Percentiles rank a stretch among this genome's conserved stretches.
phyloP scores from a whole-genome alignment of 2,888 invertebrate species.

The Pimpla rufipes region DNA sequence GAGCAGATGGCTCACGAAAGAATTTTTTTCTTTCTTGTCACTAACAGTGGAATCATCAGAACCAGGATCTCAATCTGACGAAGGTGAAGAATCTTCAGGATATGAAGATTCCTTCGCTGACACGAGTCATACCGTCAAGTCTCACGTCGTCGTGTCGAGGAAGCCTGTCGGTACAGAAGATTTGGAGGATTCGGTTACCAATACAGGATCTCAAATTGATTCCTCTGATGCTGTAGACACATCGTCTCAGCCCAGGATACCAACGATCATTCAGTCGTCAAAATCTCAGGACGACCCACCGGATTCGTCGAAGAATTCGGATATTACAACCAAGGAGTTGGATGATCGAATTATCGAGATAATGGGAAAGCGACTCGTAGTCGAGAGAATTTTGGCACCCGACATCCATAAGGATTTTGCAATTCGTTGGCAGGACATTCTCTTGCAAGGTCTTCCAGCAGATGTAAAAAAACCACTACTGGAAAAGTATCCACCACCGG shows the following conservation, averaged over 20 bases:
- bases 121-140: background rate
- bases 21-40: background rate
- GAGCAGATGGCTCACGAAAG: background rate
- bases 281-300: background rate
- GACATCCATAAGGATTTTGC: slow-evolving; percentile 15
- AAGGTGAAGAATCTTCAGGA: background rate
- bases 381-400: slow-evolving; percentile 4
- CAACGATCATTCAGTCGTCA: background rate
- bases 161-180: no score
- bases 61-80: background rate
- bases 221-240: background rate
- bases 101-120: no score
- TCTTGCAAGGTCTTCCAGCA: background rate
- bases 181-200: background rate
- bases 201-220: background rate
- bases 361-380: slow-evolving; percentile 8
- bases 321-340: slow-evolving; percentile 11
- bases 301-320: background rate
- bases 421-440: slow-evolving; percentile 24
- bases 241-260: background rate
- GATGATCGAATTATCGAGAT: slow-evolving; percentile 11
- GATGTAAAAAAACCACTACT: slow-evolving; percentile 1
- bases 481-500: no score
- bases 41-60: background rate
- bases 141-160: background rate